Base-by-base conservation (phyloP, 2,113 vertebrate genomes). In the Macquaria australasica region DNA sequence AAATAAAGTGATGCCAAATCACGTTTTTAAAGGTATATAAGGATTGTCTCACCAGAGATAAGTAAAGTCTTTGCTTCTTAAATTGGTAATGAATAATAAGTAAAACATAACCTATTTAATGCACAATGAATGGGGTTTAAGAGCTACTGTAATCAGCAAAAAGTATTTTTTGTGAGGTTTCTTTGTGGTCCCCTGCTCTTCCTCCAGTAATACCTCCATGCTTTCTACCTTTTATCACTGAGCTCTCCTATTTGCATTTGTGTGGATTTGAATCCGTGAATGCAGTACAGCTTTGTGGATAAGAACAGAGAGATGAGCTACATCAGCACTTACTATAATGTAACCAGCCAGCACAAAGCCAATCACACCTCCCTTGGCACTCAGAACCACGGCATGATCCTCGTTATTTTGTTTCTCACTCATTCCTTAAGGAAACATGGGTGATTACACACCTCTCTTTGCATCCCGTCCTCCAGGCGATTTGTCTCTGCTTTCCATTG, bases 241-340 rank as follows among this genome's bases (percentile, higher is more conserved):
- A 76, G 69, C 75, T 72, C 25, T 79, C 63, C 41, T 77, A 60
- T 56, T 41, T 76, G 79, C 12, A 0, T 88, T 77, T 77, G 73
- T 81, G 64, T 85, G 87, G 75, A 76, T 87, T 78, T 77, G 50
- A 81, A 84, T 87, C 58, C 63, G 55, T 79, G 64, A 84, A 87
- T 79, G 73, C 71, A 23, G 58, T 21, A 31, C 14, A 69, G 82
- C 81, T 83, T 79, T 87, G 75, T 62, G 69, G 73, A 60, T 83
- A 63, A 85, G 67, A 86, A 79, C 66, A 79, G 51, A 66, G 73
- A 77, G 79, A 85, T 77, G 86, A 82, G 89, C 85, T 48, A 73
- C 87, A 88, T 90, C 91, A 91, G 91, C 91, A 87, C 72, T 87
- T 89, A 50, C 74, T 67, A n/a, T 79, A 86, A 79, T 88, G 60